Evolutionary conservation across 2,888 invertebrate species (phyloP), one percentile per base, ranked within the genome.

Genomic region (Julus scandinavius): DNA sequence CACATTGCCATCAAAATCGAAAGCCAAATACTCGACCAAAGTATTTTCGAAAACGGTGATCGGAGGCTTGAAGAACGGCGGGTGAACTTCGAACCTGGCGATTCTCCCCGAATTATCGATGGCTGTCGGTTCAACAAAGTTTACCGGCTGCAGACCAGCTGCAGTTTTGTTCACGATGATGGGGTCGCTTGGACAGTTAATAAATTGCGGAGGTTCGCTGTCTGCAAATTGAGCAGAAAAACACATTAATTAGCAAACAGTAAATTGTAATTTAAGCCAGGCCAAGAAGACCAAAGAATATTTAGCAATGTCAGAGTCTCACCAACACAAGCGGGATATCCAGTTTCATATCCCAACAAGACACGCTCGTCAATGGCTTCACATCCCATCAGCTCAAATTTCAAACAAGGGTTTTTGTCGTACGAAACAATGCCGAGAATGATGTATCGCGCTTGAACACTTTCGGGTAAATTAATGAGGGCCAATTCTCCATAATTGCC

Each of bases 1-100:
- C 17, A 98, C 98, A 91, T 99, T 99, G 90, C 98, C 98, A 91
- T 98, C 98, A 91, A 97, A 97, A 93, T 99, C 99, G 91, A 97
- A 99, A 3, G 99, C 99, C 0, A 98, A 96, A 91, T 98, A 99
- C 93, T 97, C 96, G 0, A 98, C 97, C 49, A 97, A 96, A 91
- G 96, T 97, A 90, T 98, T 97, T 91, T 97, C 95, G 92, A 98
- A 97, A 15, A 97, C 95, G 92, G 95, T 95, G 90, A 97, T 94
- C 0, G 98, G 98, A 0, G 97, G 97, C 91, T 94, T 95, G 93
- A 98, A 98, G 91, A 96, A 97, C 90, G 96, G 95, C 0, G 98
- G 98, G 90, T 97, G 97, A 0, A 98, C 96, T 94, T 98, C 98
- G 89, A 97, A 94, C 91, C 98, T 94, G 1, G 98, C 98, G 90